Evolutionary conservation across 2,888 invertebrate genomes (phyloP), one percentile per base, ranked within the genome.

Genomic region (Mayetiola destructor): DNA sequence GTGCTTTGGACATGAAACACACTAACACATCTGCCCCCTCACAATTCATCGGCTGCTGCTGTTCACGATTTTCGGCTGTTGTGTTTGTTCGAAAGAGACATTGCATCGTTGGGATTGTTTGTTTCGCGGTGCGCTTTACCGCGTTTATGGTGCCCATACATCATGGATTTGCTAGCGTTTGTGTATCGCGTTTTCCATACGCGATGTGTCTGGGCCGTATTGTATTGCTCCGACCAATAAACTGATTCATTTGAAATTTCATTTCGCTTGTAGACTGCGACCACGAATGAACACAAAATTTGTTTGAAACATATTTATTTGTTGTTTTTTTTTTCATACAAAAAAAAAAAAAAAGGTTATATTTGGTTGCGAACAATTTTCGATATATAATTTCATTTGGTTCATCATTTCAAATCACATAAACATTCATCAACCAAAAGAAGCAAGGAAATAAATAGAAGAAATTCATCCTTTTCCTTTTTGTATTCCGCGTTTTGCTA

Each of bases 231-330:
- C 23, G 48, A 48, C 48, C 27, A 48, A 48, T 16, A 53, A 53
- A 53, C 53, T 53, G 53, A 53, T 32, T 53, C 53, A 53, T 27
- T 53, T 48, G 16, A 48, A 48, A 16, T n/a, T 48, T 53, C 53
- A 53, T 53, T 53, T 53, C 53, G 53, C 53, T 53, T 53, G 32
- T 53, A 53, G 53, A 53, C 30, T 30, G 53, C 53, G 32, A 53
- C n/a, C 53, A 30, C 30, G 53, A 30, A 53, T 53, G 30, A 53
- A 53, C 53, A 48, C 23, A 48, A 48, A 48, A 48, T 48, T 48
- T 27, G 27, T 48, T 48, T 48, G 27, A 48, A 48, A 48, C 48
- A n/a, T n/a, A n/a, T n/a, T n/a, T 32, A 9, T 32, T 32, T 9
- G 12, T 9, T 32, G 32, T 32, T 32, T 32, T 32, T 12, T 53